Evolutionary conservation across 1,140 invertebrate species (phyloP).

Genomic region (Coboldia fuscipes): DNA sequence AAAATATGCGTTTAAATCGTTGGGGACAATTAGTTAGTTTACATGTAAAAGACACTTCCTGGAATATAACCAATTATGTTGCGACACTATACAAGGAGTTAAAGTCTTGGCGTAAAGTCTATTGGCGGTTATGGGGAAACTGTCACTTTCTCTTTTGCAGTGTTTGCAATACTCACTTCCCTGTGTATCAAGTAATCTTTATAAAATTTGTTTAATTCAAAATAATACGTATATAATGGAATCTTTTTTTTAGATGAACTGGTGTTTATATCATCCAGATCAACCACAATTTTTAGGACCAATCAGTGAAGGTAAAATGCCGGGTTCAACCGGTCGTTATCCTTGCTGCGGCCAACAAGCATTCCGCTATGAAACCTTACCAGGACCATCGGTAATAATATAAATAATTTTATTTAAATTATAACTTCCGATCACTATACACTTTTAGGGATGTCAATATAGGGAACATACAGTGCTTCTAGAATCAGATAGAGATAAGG

Average conservation of each 20-base stretch:
- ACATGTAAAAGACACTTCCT: constrained; percentile 48
- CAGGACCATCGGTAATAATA: constrained; percentile 18
- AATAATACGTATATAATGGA: background rate
- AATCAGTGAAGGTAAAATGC: constrained; percentile 30
- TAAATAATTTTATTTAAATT: background rate
- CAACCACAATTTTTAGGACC: constrained; percentile 50
- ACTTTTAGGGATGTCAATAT: constrained; percentile 17
- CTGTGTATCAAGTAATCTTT: constrained; percentile 34
- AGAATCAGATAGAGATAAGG: constrained; percentile 17
- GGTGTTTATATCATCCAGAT: constrained; percentile 60
- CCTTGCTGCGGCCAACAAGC: constrained; percentile 70
- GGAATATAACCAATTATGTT: constrained; percentile 70
- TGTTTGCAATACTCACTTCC: constrained; percentile 51
- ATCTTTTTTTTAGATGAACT: constrained; percentile 29
- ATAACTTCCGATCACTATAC: background rate
- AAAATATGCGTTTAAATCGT: constrained; percentile 43
- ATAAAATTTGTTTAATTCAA: background rate
- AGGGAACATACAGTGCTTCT: constrained; percentile 18
- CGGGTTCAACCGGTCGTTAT: constrained; percentile 45
- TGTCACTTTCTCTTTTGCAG: constrained; percentile 60
- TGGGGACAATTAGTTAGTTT: constrained; percentile 42
- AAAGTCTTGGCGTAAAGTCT: constrained; percentile 71
- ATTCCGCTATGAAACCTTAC: constrained; percentile 48
- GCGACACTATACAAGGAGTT: constrained; percentile 48
- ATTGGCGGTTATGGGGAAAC: constrained; percentile 81